Percentiles rank a stretch among this genome's conserved stretches.
Evolutionary conservation across 2,113 vertebrate species (phyloP).

Genomic region (Sinocyclocheilus anshuiensis): DNA sequence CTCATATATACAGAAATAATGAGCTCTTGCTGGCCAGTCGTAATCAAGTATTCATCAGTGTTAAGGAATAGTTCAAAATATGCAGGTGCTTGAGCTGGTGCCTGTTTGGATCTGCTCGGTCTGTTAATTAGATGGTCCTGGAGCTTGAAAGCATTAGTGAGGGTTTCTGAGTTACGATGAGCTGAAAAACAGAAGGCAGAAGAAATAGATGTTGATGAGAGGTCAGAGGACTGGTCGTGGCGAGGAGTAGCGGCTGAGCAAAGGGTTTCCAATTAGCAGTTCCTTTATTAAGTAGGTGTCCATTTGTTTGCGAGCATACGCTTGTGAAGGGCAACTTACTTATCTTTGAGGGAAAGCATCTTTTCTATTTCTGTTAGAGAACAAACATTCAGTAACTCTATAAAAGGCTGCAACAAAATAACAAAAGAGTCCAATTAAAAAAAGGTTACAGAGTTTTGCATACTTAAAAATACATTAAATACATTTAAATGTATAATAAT

Average conservation of each 20-base stretch:
- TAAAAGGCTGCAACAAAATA: too few species aligned
- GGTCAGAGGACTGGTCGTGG: neutral
- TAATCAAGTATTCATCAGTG: slow-evolving; percentile 7
- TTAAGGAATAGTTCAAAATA: neutral
- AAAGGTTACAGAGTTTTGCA: too few species aligned
- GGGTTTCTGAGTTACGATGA: neutral
- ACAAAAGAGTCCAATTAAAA: too few species aligned
- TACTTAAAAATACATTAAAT: too few species aligned
- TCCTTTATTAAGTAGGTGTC: neutral
- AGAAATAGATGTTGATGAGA: neutral
- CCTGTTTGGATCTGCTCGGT: neutral
- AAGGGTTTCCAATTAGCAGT: slow-evolving; percentile 20
- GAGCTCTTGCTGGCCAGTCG: neutral
- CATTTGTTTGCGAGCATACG: neutral
- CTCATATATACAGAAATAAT: slow-evolving; percentile 7
- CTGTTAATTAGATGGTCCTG: neutral
- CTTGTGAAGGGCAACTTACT: too few species aligned
- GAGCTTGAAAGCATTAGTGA: neutral
- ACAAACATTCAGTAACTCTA: too few species aligned
- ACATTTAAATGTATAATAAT: neutral
- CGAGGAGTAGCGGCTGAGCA: neutral
- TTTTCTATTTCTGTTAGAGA: too few species aligned
- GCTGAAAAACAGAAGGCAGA: neutral
- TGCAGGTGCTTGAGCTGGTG: neutral
- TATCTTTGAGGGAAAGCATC: too few species aligned